Evolutionary conservation across 2,113 vertebrate species (phyloP).

Genomic region (Neolamprologus ventralis): DNA sequence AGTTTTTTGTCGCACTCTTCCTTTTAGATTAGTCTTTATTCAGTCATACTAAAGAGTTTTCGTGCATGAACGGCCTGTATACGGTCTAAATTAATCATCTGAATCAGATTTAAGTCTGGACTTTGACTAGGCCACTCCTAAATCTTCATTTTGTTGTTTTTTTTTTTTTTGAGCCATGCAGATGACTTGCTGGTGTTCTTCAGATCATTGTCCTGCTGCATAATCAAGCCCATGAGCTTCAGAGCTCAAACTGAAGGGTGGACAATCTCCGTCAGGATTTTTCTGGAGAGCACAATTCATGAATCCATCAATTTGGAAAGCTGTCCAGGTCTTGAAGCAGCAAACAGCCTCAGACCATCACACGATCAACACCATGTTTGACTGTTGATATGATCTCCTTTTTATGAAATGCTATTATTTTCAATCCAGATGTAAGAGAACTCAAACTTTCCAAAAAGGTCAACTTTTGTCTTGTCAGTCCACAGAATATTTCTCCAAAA

Average conservation of each 20-base stretch:
- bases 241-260: background rate
- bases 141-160: background rate
- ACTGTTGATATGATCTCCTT: background rate
- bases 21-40: background rate
- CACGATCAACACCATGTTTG: background rate
- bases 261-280: background rate
- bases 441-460: background rate
- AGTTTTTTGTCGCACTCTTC: accelerated
- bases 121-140: background rate
- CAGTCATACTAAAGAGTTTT: background rate
- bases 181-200: background rate
- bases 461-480: background rate
- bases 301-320: background rate
- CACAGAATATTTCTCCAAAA: background rate
- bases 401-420: background rate
- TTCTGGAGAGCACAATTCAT: background rate
- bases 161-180: background rate
- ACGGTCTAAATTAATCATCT: background rate
- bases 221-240: background rate
- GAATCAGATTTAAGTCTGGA: background rate
- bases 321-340: background rate
- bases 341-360: background rate
- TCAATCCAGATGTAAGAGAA: background rate
- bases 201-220: background rate
- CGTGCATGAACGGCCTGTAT: background rate